These are phyloP conservation scores for Acanthopleura granulata DNA, from an alignment of 2,888 invertebrate genomes.

Conservation along the genomic window DNA sequence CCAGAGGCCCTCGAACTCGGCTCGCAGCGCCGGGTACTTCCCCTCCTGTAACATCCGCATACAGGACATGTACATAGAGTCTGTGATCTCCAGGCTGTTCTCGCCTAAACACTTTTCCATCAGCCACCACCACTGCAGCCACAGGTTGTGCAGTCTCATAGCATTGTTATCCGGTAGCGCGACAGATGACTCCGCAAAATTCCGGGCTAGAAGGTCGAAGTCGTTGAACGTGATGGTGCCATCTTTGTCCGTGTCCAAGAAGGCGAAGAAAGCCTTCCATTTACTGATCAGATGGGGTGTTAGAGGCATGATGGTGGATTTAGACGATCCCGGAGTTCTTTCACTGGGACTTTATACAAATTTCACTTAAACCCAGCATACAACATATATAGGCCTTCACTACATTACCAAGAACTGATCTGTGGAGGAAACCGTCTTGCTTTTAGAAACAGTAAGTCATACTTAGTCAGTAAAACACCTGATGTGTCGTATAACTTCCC, in stretches of 20 bases:
- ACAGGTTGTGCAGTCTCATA: not conserved
- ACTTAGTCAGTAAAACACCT: too few relatives aligned
- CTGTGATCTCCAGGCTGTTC: not conserved
- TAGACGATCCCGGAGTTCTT: too few relatives aligned
- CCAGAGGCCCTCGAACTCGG: not conserved
- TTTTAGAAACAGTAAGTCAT: too few relatives aligned
- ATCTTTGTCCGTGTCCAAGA: not conserved
- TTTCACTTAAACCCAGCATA: too few relatives aligned
- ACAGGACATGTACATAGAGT: not conserved
- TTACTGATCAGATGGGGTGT: not conserved
- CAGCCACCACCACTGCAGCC: slow-evolving; percentile 8
- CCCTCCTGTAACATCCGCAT: not conserved
- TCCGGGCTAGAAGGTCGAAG: not conserved
- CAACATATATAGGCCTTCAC: too few relatives aligned
- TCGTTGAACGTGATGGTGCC: not conserved
- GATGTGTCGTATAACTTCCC: too few relatives aligned
- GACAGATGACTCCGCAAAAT: not conserved
- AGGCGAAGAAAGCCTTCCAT: not conserved
- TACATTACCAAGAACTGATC: too few relatives aligned
- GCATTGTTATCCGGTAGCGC: not conserved
- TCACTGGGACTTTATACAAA: too few relatives aligned
- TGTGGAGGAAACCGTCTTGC: too few relatives aligned
- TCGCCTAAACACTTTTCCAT: not conserved
- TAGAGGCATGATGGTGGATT: not conserved
- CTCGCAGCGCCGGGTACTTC: not conserved